Evolutionary conservation across 2,888 invertebrate species (phyloP).

Genomic region (Timema podura): DNA sequence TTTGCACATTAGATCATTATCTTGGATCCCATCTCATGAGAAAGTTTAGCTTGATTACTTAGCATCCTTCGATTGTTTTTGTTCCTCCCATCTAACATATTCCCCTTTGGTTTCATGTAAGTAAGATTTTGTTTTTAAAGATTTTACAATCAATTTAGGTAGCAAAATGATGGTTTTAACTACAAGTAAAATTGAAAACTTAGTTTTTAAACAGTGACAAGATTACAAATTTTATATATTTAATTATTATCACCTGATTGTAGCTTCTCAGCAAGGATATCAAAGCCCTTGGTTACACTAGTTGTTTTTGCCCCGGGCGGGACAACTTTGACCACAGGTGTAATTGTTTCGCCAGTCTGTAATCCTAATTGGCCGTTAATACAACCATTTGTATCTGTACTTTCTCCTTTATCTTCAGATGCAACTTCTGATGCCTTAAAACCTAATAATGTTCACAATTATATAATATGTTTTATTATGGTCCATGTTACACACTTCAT

Average conservation of each 20-base stretch:
- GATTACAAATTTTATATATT: neutral
- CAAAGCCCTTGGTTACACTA: constrained; percentile 56
- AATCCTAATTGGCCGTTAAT: neutral
- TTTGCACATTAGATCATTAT: no score
- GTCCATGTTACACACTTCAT: no score
- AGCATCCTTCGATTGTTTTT: no score
- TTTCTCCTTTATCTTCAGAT: neutral
- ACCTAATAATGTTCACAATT: neutral
- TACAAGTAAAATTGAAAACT: no score
- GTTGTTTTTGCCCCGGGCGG: constrained; percentile 43
- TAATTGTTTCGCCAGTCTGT: neutral
- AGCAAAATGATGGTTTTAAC: no score
- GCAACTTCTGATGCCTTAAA: neutral
- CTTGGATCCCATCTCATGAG: no score
- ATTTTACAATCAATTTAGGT: no score
- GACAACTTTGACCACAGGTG: constrained; percentile 27
- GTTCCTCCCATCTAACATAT: no score
- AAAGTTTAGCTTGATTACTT: no score
- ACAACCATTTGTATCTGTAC: neutral
- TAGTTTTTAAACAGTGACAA: neutral
- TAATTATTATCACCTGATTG: neutral
- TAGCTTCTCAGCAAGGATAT: constrained; percentile 30
- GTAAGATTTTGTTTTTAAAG: no score
- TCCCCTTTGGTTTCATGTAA: no score
- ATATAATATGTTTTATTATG: no score